A percentile compares a stretch with the other conserved stretches of the same genome.
phyloP scores from a whole-genome alignment of 2,113 vertebrate species.

The Tragelaphus buxtoni region DNA sequence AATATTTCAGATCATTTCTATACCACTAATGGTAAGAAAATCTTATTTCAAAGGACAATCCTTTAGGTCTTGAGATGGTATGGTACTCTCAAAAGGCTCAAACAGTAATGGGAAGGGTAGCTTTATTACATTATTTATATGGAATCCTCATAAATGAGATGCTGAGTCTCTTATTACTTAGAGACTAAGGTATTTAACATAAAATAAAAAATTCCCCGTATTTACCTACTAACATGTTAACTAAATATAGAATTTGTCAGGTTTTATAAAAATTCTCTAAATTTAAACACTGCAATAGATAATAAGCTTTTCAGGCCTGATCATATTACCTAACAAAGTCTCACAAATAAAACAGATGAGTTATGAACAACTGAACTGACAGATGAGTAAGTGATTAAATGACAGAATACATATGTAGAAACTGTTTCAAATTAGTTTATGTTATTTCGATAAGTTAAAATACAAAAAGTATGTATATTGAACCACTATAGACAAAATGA shows the following conservation, averaged over 20 bases:
- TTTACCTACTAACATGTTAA: background rate
- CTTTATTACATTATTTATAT: background rate
- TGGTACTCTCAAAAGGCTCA: background rate
- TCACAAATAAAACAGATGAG: conserved; percentile 12
- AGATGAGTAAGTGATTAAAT: background rate
- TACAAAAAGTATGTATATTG: background rate
- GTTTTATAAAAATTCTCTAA: background rate
- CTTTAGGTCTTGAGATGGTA: background rate
- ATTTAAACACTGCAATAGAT: background rate
- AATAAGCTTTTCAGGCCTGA: background rate
- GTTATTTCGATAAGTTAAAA: background rate
- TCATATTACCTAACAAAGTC: background rate
- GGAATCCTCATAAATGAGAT: background rate
- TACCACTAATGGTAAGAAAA: background rate
- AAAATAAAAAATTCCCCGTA: background rate
- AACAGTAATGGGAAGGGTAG: background rate
- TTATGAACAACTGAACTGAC: background rate
- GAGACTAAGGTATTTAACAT: background rate
- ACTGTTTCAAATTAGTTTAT: background rate
- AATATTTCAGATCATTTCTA: background rate
- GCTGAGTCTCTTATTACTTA: background rate
- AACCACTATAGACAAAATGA: background rate
- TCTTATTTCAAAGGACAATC: background rate
- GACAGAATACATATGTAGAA: background rate
- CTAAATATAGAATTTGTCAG: background rate